Percentiles rank a stretch among this genome's conserved stretches.
phyloP scores from a whole-genome alignment of 2,888 invertebrate species.

The Diarsia dahlii region DNA sequence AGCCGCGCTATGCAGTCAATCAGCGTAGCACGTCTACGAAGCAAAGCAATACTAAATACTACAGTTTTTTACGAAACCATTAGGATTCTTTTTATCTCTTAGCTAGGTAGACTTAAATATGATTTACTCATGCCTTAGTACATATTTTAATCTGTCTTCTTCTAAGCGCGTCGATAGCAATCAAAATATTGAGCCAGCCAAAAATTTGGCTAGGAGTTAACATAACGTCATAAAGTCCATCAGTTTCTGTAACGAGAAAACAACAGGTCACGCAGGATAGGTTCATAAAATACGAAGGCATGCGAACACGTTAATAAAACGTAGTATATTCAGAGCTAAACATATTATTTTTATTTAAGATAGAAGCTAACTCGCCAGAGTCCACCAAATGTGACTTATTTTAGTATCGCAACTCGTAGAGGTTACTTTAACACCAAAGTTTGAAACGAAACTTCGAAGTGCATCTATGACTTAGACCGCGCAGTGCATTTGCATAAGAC shows the following conservation, averaged over 20 bases:
- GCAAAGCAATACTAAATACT: background rate
- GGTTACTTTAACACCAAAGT: background rate
- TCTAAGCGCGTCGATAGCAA: background rate
- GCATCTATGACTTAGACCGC: slow-evolving; percentile 46
- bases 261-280: background rate
- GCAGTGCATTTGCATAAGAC: slow-evolving; percentile 64
- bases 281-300: background rate
- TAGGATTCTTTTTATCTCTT: background rate
- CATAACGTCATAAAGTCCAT: background rate
- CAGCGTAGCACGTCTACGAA: slow-evolving; percentile 3
- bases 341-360: background rate
- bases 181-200: background rate
- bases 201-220: background rate
- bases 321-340: background rate
- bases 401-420: background rate
- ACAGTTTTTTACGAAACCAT: background rate
- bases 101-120: background rate
- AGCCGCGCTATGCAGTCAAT: background rate
- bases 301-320: background rate
- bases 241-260: background rate
- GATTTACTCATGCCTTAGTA: background rate
- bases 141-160: background rate
- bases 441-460: slow-evolving; percentile 23
- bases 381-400: background rate
- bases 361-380: background rate